Base-by-base conservation (phyloP, 2,113 vertebrate genomes). In the Erinaceus europaeus region DNA sequence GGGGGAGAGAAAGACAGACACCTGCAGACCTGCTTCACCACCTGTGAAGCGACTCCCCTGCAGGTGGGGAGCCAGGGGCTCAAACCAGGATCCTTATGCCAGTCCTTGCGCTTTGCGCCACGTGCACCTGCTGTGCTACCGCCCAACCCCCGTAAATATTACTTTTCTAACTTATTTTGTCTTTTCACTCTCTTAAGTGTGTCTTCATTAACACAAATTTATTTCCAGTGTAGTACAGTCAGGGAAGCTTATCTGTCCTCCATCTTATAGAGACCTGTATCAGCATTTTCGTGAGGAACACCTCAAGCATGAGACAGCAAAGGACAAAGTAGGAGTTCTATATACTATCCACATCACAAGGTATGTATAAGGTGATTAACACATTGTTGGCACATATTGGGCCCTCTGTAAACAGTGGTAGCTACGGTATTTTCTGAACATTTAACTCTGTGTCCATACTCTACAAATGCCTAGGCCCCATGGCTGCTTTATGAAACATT, bases 201-300 rank as follows among this genome's bases (percentile, higher is more conserved):
- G n/a, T 88, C 91, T 65, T 50, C 25, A 83, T 72, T 32, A 71
- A 86, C 0, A 90, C 42, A 85, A 44, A 15, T 67, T 84, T 82
- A 71, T 57, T 52, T 75, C 59, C 55, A 34, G 69, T 69, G 53
- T 76, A 84, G n/a, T n/a, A n/a, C n/a, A n/a, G n/a, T n/a, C n/a
- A n/a, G n/a, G n/a, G n/a, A n/a, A n/a, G n/a, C n/a, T n/a, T n/a
- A n/a, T n/a, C n/a, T n/a, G n/a, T n/a, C n/a, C n/a, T n/a, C n/a
- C n/a, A n/a, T n/a, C n/a, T n/a, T n/a, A n/a, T n/a, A n/a, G n/a
- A n/a, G n/a, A n/a, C 32, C 34, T 23, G 25, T 57, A 38, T 84
- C 34, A 61, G 65, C 84, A 64, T 52, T 44, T 53, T n/a, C 36
- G 40, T 69, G 52, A 12, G 14, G 18, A 14, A 25, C 4, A 52